A percentile compares a stretch with the other conserved stretches of the same genome.
phyloP scores from a whole-genome alignment of 2,888 invertebrate species.

The Thecocarcelia acutangulata region DNA sequence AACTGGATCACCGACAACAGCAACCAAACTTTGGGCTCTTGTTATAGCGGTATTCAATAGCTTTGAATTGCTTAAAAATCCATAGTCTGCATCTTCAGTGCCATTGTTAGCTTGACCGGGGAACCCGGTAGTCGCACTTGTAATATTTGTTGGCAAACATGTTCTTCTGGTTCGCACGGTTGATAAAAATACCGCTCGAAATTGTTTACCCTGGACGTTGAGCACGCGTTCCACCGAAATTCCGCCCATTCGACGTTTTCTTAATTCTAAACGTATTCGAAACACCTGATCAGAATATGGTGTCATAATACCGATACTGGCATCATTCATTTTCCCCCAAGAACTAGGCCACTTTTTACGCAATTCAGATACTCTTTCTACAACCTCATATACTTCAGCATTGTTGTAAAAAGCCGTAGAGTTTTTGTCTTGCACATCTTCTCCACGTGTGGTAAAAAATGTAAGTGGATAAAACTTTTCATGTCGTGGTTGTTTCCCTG shows the following conservation, averaged over 20 bases:
- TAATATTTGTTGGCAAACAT: conserved; percentile 82
- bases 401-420: conserved; percentile 92
- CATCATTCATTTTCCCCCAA: conserved; percentile 89
- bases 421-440: conserved; percentile 89
- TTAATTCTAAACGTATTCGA: conserved; percentile 88
- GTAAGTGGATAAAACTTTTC: conserved; percentile 88
- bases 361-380: conserved; percentile 88
- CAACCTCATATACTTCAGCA: conserved; percentile 90
- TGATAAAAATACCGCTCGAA: conserved; percentile 90
- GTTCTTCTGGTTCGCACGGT: conserved; percentile 88
- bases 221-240: conserved; percentile 91
- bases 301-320: conserved; percentile 91
- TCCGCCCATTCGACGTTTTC: conserved; percentile 87
- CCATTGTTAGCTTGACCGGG: conserved; percentile 73
- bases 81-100: conserved; percentile 87
- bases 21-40: conserved; percentile 90
- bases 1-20: conserved; percentile 92
- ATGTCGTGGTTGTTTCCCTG: conserved; percentile 87
- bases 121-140: conserved; percentile 60
- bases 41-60: conserved; percentile 92
- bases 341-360: conserved; percentile 88
- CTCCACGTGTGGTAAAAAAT: conserved; percentile 90
- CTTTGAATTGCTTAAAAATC: conserved; percentile 91
- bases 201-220: conserved; percentile 94
- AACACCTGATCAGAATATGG: conserved; percentile 91